Evolutionary conservation across 2,797 vertebrate genomes (phyloP), one percentile per base, ranked within the genome.

Genomic region (Mormyrops boulengeri): DNA sequence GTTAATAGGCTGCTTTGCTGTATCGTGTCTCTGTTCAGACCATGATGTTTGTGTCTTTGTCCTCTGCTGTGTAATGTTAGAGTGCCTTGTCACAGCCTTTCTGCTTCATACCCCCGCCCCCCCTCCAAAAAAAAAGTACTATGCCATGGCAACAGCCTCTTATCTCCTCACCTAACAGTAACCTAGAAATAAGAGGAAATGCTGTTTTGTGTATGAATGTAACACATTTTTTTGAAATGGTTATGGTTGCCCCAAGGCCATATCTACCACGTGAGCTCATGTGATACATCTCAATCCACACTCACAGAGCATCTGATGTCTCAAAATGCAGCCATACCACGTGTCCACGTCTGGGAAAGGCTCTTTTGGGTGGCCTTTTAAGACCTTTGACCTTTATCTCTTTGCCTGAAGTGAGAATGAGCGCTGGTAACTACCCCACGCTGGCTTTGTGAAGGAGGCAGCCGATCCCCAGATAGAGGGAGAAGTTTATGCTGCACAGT

Each of bases 231-330:
- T 86, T 86, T 30, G 0, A 4, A 53, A 53, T 86, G 84, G 11
- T 19, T n/a, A 34, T 34, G 14, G 26, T 86, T 86, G 3, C 50
- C 86, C 30, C 85, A 50, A 89, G 89, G 69, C 88, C 30, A 85
- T 85, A 85, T 69, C 88, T 91, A 89, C 89, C 90, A 88, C 89
- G n/a, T 89, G 91, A 84, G 84, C 90, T 87, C 89, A 91, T 91
- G 87, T 88, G 90, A 85, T 87, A 19, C 44, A 89, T 89, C 88
- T 53, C 87, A 62, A 88, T 88, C 41, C 53, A 26, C 47, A 73
- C 47, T 26, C 41, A 3, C 87, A 52, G 62, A 62, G 77, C 77
- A 82, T 82, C 19, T 22, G 41, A 82, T 7, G 2, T 82, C 41
- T 47, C 19, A 0, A 47, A 82, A 49, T 82, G 77, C 34, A 44